Evolutionary conservation across 1,140 invertebrate species (phyloP).

Genomic region (Melipona quadrifasciata): DNA sequence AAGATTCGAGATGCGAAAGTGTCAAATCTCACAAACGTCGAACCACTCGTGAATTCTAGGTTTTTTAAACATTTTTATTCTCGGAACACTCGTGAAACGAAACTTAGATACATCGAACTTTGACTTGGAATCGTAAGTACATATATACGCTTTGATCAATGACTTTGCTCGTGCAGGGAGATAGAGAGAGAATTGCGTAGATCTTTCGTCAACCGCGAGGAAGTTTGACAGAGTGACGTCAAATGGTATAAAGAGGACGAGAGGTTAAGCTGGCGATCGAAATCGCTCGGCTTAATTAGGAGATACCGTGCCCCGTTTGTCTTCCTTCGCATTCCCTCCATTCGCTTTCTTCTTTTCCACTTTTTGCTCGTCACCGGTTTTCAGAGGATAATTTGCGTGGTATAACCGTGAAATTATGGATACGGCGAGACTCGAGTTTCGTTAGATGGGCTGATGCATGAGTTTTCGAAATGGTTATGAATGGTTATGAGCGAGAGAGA

Average conservation of each 20-base stretch:
- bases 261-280: not conserved
- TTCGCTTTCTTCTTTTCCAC: no score
- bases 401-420: not conserved
- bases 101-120: no score
- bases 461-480: not conserved
- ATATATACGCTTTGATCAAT: not conserved
- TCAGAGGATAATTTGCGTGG: not conserved
- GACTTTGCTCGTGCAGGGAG: not conserved
- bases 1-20: no score
- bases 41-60: no score
- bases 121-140: no score
- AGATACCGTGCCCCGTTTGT: not conserved
- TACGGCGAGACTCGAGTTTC: not conserved
- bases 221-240: conserved; percentile 6
- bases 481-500: not conserved
- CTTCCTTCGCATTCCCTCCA: not conserved
- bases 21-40: no score
- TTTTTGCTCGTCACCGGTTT: not conserved
- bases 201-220: conserved; percentile 23
- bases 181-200: not conserved
- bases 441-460: not conserved
- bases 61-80: no score
- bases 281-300: conserved; percentile 15
- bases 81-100: no score
- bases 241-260: not conserved